These are phyloP conservation scores for Maniola hyperantus DNA, from an alignment of 2,888 invertebrate genomes.

Conservation along the genomic window DNA sequence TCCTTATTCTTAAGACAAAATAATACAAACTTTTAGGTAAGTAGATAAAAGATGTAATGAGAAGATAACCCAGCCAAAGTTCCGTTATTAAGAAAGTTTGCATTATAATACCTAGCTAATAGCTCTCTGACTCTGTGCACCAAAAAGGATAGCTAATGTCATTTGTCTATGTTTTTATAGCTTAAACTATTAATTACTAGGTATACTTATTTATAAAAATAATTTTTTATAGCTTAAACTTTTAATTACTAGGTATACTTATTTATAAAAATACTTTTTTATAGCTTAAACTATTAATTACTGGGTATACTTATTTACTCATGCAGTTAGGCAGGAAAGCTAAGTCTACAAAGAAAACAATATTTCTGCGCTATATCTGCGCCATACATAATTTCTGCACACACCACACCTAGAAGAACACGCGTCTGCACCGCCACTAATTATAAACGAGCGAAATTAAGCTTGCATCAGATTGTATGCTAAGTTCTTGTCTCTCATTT, in stretches of 20 bases:
- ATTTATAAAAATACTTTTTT: too few relatives aligned
- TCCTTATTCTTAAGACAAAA: conserved; percentile 5
- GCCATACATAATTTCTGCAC: too few relatives aligned
- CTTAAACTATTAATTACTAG: too few relatives aligned
- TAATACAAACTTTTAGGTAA: conserved; percentile 12
- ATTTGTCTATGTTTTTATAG: background rate
- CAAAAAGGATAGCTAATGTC: background rate
- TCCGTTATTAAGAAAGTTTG: conserved; percentile 26
- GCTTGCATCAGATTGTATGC: conserved; percentile 28
- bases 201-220: too few relatives aligned
- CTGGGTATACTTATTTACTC: too few relatives aligned
- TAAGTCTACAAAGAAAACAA: too few relatives aligned
- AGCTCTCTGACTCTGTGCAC: background rate
- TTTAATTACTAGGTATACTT: too few relatives aligned
- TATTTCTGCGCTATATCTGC: too few relatives aligned
- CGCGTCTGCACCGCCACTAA: background rate
- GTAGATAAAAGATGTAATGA: conserved; percentile 15
- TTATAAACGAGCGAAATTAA: conserved; percentile 31
- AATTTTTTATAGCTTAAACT: too few relatives aligned
- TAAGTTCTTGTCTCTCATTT: conserved; percentile 38
- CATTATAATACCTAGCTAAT: background rate
- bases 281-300: too few relatives aligned
- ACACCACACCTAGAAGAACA: background rate
- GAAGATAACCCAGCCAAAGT: conserved; percentile 12
- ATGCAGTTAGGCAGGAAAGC: too few relatives aligned